Evolutionary conservation across 2,113 vertebrate genomes (phyloP).

Genomic region (Ameiurus melas): DNA sequence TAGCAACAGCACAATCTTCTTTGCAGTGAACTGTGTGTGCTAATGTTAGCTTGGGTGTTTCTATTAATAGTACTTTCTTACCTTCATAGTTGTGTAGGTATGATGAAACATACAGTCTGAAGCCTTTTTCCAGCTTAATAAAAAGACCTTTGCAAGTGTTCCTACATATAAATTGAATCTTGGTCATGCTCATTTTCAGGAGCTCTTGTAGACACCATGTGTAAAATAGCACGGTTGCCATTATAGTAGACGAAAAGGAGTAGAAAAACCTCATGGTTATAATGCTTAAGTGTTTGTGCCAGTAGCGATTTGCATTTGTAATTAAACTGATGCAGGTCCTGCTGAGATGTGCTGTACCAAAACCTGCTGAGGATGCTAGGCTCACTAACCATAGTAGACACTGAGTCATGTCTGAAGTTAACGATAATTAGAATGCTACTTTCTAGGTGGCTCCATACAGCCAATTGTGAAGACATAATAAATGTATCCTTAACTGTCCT

Average conservation of each 20-base stretch:
- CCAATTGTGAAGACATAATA: no score
- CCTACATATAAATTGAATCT: background rate
- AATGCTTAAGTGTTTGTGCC: no score
- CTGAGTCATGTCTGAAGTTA: background rate
- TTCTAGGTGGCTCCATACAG: no score
- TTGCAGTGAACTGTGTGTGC: background rate
- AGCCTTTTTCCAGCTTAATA: background rate
- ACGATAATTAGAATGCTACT: background rate
- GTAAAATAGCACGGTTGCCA: background rate
- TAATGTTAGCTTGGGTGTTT: background rate
- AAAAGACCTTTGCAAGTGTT: background rate
- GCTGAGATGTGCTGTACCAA: no score
- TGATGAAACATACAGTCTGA: background rate
- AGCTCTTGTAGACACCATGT: background rate
- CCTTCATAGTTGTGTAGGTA: background rate
- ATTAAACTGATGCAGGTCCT: no score
- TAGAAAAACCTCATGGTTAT: background rate
- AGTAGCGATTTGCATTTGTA: no score
- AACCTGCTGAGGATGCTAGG: no score
- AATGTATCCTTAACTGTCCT: no score
- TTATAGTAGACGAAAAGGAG: background rate
- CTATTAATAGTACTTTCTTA: background rate
- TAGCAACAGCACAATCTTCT: background rate
- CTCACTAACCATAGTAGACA: background rate
- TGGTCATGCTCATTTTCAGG: background rate